These are phyloP conservation scores for Sycophila texana DNA, from an alignment of 2,888 invertebrate species.

Conservation along the genomic window DNA sequence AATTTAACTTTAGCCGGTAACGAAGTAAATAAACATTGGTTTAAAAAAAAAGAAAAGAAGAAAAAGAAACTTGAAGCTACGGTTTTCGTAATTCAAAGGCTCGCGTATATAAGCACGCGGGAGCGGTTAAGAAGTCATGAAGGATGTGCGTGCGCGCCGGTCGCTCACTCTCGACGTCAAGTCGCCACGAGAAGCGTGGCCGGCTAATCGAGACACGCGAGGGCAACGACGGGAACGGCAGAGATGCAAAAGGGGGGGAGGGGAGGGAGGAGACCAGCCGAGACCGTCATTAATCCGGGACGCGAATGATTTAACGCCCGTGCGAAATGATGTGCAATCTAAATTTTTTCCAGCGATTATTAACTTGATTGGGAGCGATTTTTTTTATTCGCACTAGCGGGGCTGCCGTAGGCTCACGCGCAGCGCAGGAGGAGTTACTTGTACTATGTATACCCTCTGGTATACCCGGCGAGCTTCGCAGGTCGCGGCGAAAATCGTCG, in stretches of 20 bases:
- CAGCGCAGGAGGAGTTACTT: neutral
- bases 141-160: too few relatives aligned
- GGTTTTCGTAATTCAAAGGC: too few relatives aligned
- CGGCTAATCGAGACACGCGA: neutral
- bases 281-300: conserved; percentile 48
- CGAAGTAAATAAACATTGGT: too few relatives aligned
- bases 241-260: neutral
- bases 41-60: too few relatives aligned
- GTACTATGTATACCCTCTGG: neutral
- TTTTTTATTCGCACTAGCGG: conserved; percentile 15
- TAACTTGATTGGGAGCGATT: conserved; percentile 42
- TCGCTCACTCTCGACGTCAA: too few relatives aligned
- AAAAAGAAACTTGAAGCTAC: too few relatives aligned
- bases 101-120: too few relatives aligned
- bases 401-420: neutral
- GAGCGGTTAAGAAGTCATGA: too few relatives aligned
- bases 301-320: conserved; percentile 58
- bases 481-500: neutral
- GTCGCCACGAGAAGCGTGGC: neutral
- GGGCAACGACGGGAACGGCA: neutral
- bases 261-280: conserved; percentile 10
- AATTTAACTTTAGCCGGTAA: too few relatives aligned
- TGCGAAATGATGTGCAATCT: conserved; percentile 48
- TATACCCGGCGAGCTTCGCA: neutral
- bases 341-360: conserved; percentile 43